These are phyloP conservation scores for Crypturellus tataupa DNA, from an alignment of 2,797 vertebrate species.

Conservation along the genomic window DNA sequence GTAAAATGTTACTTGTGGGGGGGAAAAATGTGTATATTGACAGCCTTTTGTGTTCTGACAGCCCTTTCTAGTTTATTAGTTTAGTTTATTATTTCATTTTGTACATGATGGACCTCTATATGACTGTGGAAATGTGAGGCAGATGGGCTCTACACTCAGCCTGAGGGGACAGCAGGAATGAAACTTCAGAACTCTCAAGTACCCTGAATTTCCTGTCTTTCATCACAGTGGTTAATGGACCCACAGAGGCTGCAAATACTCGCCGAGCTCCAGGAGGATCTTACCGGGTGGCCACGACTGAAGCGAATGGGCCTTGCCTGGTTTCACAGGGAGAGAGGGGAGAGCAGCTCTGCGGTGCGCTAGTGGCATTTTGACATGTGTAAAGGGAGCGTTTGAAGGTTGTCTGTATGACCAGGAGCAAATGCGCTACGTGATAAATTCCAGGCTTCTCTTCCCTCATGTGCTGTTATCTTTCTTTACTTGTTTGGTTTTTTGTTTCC, in stretches of 20 bases:
- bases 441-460: not conserved
- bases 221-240: slow-evolving; percentile 54
- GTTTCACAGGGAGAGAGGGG: not conserved
- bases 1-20: slow-evolving; percentile 53
- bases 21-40: slow-evolving; percentile 44
- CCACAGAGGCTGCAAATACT: slow-evolving; percentile 7
- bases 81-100: slow-evolving; percentile 14
- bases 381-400: accelerated
- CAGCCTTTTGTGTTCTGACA: slow-evolving; percentile 67
- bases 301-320: not conserved
- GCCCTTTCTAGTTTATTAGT: slow-evolving; percentile 44
- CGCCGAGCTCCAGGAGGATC: slow-evolving; percentile 4
- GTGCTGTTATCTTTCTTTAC: not conserved
- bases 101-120: slow-evolving; percentile 52
- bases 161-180: slow-evolving; percentile 75
- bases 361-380: not conserved
- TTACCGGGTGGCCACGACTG: not conserved
- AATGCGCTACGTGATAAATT: not conserved
- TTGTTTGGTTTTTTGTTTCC: not conserved
- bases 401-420: accelerated
- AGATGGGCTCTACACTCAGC: slow-evolving; percentile 80
- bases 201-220: slow-evolving; percentile 63
- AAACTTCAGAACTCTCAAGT: slow-evolving; percentile 49
- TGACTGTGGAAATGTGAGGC: slow-evolving; percentile 58
- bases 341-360: not conserved